These are phyloP conservation scores for Mythimna albipuncta DNA, from an alignment of 2,888 invertebrate species.

Conservation along the genomic window DNA sequence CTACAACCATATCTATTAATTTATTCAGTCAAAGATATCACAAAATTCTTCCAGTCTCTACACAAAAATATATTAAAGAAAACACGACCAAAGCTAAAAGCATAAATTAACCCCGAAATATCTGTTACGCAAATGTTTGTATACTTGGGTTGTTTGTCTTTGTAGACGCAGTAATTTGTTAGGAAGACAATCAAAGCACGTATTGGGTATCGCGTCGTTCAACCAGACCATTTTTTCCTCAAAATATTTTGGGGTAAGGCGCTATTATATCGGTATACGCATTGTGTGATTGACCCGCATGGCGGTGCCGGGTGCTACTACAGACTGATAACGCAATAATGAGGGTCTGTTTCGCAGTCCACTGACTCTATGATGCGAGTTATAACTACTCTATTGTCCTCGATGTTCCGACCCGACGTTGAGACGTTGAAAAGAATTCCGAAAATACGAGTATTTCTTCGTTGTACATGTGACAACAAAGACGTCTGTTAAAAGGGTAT, in stretches of 20 bases:
- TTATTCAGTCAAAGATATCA: conserved; percentile 21
- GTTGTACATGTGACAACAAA: conserved; percentile 54
- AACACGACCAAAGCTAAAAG: conserved; percentile 50
- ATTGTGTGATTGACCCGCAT: conserved; percentile 65
- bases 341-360: conserved; percentile 64
- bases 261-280: conserved; percentile 35
- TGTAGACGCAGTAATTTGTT: conserved; percentile 56
- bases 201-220: conserved; percentile 45
- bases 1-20: conserved; percentile 11
- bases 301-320: conserved; percentile 40
- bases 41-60: conserved; percentile 10
- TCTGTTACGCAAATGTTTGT: conserved; percentile 59
- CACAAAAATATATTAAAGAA: conserved; percentile 51
- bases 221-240: conserved; percentile 12
- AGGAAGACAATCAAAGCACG: conserved; percentile 54
- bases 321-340: conserved; percentile 69
- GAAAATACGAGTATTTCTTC: conserved; percentile 41
- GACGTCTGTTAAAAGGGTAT: conserved; percentile 57
- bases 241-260: conserved; percentile 32
- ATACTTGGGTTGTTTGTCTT: conserved; percentile 54
- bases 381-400: conserved; percentile 61
- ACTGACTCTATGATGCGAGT: conserved; percentile 64
- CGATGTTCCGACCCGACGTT: conserved; percentile 39
- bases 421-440: conserved; percentile 47
- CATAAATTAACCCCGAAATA: conserved; percentile 56